These are phyloP conservation scores for Andrena fulva DNA, from an alignment of 2,888 invertebrate species.

Conservation along the genomic window DNA sequence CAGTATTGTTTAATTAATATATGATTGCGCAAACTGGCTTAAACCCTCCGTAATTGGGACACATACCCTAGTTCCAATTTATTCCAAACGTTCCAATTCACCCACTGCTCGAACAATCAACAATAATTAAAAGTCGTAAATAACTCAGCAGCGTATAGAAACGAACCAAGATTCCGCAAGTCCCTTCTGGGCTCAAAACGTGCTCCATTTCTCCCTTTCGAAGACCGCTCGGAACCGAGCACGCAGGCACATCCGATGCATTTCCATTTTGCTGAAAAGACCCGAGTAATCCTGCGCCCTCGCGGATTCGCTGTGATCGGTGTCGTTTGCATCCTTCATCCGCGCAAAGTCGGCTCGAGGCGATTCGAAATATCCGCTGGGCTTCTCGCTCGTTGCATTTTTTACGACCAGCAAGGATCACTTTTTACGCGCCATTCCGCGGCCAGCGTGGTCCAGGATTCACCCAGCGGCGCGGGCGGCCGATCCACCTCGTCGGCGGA, in stretches of 20 bases:
- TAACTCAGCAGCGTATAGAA: no score
- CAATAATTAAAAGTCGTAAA: no score
- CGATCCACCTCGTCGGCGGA: constrained; percentile 28
- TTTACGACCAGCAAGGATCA: constrained; percentile 62
- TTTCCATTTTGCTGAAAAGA: constrained; percentile 22
- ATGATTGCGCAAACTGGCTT: no score
- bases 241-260: constrained; percentile 3
- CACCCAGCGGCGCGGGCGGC: constrained; percentile 47
- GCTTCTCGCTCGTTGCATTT: constrained; percentile 43
- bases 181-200: not conserved
- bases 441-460: constrained; percentile 59
- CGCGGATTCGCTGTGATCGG: not conserved
- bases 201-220: not conserved
- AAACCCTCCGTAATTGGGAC: no score
- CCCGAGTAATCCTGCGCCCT: constrained; percentile 19
- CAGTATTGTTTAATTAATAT: no score
- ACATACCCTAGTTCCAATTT: no score
- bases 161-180: no score
- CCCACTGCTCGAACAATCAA: no score
- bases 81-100: no score
- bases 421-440: constrained; percentile 64
- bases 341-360: constrained; percentile 18
- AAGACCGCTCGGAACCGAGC: not conserved
- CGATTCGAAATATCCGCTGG: constrained; percentile 1
- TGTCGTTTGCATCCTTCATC: constrained; percentile 17